A percentile compares a stretch with the other conserved stretches of the same genome.
Conservation (phyloP, 2,797 vertebrate species). For the Falco peregrinus region DNA sequence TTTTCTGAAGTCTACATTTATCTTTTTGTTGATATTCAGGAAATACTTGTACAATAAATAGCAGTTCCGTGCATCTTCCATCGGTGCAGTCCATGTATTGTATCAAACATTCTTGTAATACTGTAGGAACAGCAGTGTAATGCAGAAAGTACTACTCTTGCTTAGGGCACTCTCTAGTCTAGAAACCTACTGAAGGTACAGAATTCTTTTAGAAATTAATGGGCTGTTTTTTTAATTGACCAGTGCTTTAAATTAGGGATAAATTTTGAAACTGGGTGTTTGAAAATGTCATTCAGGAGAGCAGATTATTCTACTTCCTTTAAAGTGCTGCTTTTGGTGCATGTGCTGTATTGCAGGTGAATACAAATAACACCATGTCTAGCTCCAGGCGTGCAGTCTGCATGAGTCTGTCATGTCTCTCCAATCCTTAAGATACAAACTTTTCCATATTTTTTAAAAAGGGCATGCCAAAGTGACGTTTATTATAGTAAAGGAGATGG, state of each 20-base stretch:
- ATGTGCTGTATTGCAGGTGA: background rate
- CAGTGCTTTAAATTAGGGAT: background rate
- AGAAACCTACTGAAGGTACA: background rate
- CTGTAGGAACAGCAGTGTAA: background rate
- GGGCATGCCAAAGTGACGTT: background rate
- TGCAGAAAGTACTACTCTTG: background rate
- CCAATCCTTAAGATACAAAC: background rate
- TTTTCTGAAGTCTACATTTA: background rate
- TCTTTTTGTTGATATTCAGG: background rate
- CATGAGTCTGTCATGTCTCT: background rate
- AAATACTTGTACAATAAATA: background rate
- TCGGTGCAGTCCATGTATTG: background rate
- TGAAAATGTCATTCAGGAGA: background rate
- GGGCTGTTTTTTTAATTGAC: background rate
- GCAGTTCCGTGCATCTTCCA: rapidly evolving
- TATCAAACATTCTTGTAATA: background rate
- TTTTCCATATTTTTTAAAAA: background rate
- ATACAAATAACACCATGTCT: background rate
- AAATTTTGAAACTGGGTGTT: background rate
- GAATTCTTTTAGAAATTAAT: background rate
- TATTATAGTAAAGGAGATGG: background rate
- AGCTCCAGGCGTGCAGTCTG: background rate
- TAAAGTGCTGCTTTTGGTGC: background rate
- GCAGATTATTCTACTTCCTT: background rate
- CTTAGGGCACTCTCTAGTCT: background rate